Percentiles rank a stretch among this genome's conserved stretches.
These are phyloP conservation scores for Polietes domitor DNA, from an alignment of 2,888 invertebrate genomes.

Conservation along the genomic window DNA sequence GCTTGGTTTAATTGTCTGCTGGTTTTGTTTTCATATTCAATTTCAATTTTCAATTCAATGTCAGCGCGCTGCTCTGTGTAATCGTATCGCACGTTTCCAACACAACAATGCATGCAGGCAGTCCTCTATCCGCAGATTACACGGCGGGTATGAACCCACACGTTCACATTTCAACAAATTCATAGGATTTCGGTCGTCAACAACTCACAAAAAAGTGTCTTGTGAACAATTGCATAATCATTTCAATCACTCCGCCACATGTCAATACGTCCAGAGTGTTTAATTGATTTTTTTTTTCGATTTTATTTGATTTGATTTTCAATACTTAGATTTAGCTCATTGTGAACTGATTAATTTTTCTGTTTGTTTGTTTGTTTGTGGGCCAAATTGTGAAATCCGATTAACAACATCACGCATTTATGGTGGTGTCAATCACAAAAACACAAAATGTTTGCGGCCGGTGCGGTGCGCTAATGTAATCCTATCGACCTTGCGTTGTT, in stretches of 20 bases:
- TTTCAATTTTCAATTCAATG: conserved; percentile 43
- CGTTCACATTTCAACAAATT: not conserved
- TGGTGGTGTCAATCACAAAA: conserved; percentile 7
- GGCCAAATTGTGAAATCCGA: conserved; percentile 2
- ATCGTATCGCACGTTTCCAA: conserved; percentile 14
- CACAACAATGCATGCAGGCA: not conserved
- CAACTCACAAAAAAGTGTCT: not conserved
- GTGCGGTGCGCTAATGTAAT: conserved; percentile 41
- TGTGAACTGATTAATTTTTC: not conserved
- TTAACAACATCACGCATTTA: conserved; percentile 18
- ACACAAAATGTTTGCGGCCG: not conserved
- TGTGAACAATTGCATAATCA: conserved; percentile 7
- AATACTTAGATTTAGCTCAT: too few species aligned
- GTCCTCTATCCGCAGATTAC: not conserved
- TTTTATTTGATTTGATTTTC: too few species aligned
- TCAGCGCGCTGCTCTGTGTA: conserved; percentile 22
- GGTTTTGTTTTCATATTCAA: conserved; percentile 11
- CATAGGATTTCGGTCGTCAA: not conserved
- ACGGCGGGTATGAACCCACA: not conserved
- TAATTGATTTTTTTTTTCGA: not conserved
- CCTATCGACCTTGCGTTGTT: conserved; percentile 56
- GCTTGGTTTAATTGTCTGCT: not conserved
- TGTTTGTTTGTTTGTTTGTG: not conserved
- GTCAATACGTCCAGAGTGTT: not conserved
- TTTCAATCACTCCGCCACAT: not conserved